Percentiles rank a stretch among this genome's conserved stretches.
phyloP scores from a whole-genome alignment of 2,797 vertebrate genomes.

The Nannoperca obscura region DNA sequence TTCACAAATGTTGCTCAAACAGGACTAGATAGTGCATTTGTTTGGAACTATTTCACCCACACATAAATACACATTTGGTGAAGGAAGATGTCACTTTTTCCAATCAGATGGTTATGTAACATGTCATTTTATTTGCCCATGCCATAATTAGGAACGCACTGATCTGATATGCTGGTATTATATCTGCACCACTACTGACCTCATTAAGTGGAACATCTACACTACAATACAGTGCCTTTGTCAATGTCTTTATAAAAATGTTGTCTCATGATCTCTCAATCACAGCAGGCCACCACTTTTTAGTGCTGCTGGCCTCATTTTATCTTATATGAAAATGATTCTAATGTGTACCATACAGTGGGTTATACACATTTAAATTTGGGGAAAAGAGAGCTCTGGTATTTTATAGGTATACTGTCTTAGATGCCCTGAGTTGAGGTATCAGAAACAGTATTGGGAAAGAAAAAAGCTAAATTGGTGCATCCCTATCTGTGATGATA shows the following conservation, averaged over 20 bases:
- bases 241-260: neutral
- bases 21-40: neutral
- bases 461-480: neutral
- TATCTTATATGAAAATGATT: neutral
- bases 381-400: neutral
- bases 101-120: neutral
- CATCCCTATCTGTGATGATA: neutral
- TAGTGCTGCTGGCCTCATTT: neutral
- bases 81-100: neutral
- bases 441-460: neutral
- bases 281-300: neutral
- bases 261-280: neutral
- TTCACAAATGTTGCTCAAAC: neutral
- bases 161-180: neutral
- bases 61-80: slow-evolving; percentile 11
- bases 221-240: neutral
- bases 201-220: neutral
- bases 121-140: neutral
- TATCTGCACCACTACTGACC: neutral
- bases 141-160: neutral
- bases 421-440: neutral
- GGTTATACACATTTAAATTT: neutral
- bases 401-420: neutral
- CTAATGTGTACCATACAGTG: neutral
- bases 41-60: slow-evolving; percentile 3